A percentile compares a stretch with the other conserved stretches of the same genome.
phyloP scores from a whole-genome alignment of 2,113 vertebrate genomes.

The Perccottus glenii region DNA sequence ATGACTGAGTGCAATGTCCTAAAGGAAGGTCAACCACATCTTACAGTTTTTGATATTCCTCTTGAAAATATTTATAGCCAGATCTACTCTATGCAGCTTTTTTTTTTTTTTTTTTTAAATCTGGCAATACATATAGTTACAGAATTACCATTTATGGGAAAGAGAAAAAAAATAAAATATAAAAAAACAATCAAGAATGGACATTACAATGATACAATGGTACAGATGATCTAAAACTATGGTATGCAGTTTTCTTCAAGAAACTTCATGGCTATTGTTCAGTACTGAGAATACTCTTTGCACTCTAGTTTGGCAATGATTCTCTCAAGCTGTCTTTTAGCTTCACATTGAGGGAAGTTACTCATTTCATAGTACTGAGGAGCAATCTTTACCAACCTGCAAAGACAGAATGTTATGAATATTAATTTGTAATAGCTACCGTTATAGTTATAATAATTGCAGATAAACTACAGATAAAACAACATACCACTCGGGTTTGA shows the following conservation, averaged over 20 bases:
- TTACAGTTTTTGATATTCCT: constrained; percentile 81
- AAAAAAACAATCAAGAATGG: constrained; percentile 76
- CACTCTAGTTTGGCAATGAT: constrained; percentile 97
- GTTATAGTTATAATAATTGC: neutral
- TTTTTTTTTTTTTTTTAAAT: constrained; percentile 68
- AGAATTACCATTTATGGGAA: constrained; percentile 86
- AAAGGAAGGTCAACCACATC: constrained; percentile 91
- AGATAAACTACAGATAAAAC: too few relatives aligned
- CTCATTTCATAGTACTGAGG: constrained; percentile 97
- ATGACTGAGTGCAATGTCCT: constrained; percentile 90
- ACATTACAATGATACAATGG: constrained; percentile 87
- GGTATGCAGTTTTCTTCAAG: constrained; percentile 51
- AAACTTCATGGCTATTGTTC: constrained; percentile 78
- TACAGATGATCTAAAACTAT: constrained; percentile 81
- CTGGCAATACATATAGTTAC: constrained; percentile 81
- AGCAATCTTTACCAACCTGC: constrained; percentile 96
- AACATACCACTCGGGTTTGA: constrained; percentile 89
- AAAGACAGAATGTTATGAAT: constrained; percentile 31
- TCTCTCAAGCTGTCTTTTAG: constrained; percentile 95
- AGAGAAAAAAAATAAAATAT: constrained; percentile 54
- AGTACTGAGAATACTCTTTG: constrained; percentile 97
- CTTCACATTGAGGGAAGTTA: constrained; percentile 98
- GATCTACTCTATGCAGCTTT: constrained; percentile 72
- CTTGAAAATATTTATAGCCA: constrained; percentile 56
- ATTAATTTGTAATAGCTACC: neutral